A percentile compares a stretch with the other conserved stretches of the same genome.
These are phyloP conservation scores for Orius laevigatus DNA, from an alignment of 1,140 invertebrate genomes.

Conservation along the genomic window DNA sequence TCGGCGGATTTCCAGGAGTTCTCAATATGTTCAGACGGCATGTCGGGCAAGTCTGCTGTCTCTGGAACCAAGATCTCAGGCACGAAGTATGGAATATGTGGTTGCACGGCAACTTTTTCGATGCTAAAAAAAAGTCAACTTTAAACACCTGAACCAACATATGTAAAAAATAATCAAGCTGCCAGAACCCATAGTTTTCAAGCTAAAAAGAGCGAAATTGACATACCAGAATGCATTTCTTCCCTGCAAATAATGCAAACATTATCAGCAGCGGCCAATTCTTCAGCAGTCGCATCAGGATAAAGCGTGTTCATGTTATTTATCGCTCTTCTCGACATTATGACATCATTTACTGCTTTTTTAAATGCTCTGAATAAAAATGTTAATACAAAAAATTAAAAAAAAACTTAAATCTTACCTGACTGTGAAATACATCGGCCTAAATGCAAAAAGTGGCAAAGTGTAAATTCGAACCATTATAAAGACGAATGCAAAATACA, in stretches of 20 bases:
- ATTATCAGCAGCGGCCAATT: constrained; percentile 86
- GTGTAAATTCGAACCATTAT: constrained; percentile 98
- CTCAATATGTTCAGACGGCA: constrained; percentile 91
- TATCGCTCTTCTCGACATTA: constrained; percentile 89
- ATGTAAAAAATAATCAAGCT: too few species aligned
- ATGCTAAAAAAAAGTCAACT: constrained; percentile 45
- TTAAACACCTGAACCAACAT: too few species aligned
- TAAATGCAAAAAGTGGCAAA: constrained; percentile 91
- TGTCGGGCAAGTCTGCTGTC: constrained; percentile 98
- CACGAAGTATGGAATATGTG: constrained; percentile 99
- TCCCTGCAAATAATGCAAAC: constrained; percentile 98
- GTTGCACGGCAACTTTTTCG: constrained; percentile 96
- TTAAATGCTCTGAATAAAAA: constrained; percentile 71
- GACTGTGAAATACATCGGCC: constrained; percentile 98
- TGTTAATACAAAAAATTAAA: constrained; percentile 3
- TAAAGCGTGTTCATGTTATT: constrained; percentile 97
- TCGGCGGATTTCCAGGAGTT: constrained; percentile 32
- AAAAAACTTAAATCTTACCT: constrained; percentile 34
- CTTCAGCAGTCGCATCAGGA: constrained; percentile 88
- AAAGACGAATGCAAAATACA: constrained; percentile 86
- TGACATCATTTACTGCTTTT: constrained; percentile 94
- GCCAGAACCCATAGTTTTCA: too few species aligned
- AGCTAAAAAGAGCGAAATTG: background rate
- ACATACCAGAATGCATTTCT: constrained; percentile 56
- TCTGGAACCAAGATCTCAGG: constrained; percentile 97